These are phyloP conservation scores for Rana temporaria DNA, from an alignment of 2,113 vertebrate species.

Conservation along the genomic window DNA sequence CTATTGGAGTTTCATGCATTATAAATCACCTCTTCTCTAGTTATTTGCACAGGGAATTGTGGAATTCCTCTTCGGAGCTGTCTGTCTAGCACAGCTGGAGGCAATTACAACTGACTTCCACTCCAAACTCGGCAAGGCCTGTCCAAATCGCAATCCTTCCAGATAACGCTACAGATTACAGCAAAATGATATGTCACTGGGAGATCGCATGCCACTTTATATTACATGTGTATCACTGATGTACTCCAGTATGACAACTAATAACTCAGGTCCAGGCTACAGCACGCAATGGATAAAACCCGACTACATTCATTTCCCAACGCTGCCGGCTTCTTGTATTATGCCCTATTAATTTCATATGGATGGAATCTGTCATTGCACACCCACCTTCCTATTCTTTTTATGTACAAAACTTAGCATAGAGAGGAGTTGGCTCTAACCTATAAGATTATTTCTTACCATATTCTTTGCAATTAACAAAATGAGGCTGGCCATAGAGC, in stretches of 20 bases:
- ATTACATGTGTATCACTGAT: conserved; percentile 5
- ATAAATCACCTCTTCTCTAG: conserved; percentile 46
- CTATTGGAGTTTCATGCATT: conserved; percentile 5
- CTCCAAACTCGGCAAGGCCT: conserved; percentile 21
- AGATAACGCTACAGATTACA: conserved; percentile 17
- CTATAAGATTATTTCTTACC: too few species aligned
- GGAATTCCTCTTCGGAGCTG: conserved; percentile 30
- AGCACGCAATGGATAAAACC: too few species aligned
- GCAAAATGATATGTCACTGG: conserved; percentile 24
- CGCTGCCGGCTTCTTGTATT: too few species aligned
- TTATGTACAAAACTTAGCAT: too few species aligned
- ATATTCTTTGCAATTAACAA: too few species aligned
- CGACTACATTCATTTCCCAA: too few species aligned
- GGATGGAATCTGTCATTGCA: too few species aligned
- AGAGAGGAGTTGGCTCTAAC: too few species aligned
- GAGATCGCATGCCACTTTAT: conserved; percentile 22
- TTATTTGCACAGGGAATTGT: conserved; percentile 15
- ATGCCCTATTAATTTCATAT: too few species aligned
- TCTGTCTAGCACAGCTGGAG: conserved; percentile 29
- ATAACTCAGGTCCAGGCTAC: background rate
- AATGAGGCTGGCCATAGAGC: too few species aligned
- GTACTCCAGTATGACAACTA: background rate
- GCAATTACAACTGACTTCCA: conserved; percentile 42
- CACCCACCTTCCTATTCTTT: too few species aligned
- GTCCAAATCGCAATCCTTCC: background rate